A percentile compares a stretch with the other conserved stretches of the same genome.
Evolutionary conservation across 2,888 invertebrate genomes (phyloP).

Genomic region (Tineola bisselliella): DNA sequence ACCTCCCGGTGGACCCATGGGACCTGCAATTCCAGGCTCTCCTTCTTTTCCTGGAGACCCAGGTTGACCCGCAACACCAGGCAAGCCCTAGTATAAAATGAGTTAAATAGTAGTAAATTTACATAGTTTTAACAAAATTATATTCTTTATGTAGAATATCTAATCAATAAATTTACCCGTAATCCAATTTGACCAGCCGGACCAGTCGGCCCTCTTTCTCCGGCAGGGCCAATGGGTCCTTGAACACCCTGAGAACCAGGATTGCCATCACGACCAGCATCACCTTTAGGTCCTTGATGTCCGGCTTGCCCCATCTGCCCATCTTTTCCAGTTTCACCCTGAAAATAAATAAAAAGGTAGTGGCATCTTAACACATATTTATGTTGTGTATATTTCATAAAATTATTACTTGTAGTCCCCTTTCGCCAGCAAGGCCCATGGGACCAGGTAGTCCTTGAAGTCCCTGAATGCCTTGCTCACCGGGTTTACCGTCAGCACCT

Average conservation of each 20-base stretch:
- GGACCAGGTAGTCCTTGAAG: slow-evolving; percentile 82
- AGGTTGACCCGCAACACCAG: slow-evolving; percentile 77
- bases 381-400: background rate
- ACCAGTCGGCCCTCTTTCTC: slow-evolving; percentile 81
- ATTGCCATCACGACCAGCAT: slow-evolving; percentile 80
- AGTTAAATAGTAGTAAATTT: slow-evolving; percentile 70
- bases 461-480: slow-evolving; percentile 83
- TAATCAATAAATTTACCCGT: slow-evolving; percentile 60
- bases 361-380: too few species aligned
- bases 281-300: slow-evolving; percentile 79
- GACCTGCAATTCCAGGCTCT: slow-evolving; percentile 76
- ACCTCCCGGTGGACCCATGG: slow-evolving; percentile 68
- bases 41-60: slow-evolving; percentile 86
- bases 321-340: slow-evolving; percentile 84
- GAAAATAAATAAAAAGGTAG: too few species aligned
- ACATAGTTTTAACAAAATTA: too few species aligned
- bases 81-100: slow-evolving; percentile 73
- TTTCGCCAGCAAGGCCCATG: slow-evolving; percentile 80
- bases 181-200: slow-evolving; percentile 82
- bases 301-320: slow-evolving; percentile 82
- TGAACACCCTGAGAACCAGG: slow-evolving; percentile 79
- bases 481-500: slow-evolving; percentile 87
- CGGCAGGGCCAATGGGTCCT: slow-evolving; percentile 76
- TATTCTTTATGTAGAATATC: too few species aligned
- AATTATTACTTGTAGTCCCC: slow-evolving; percentile 75